phyloP scores from a whole-genome alignment of 2,797 vertebrate species.

The Eulemur mongoz region DNA sequence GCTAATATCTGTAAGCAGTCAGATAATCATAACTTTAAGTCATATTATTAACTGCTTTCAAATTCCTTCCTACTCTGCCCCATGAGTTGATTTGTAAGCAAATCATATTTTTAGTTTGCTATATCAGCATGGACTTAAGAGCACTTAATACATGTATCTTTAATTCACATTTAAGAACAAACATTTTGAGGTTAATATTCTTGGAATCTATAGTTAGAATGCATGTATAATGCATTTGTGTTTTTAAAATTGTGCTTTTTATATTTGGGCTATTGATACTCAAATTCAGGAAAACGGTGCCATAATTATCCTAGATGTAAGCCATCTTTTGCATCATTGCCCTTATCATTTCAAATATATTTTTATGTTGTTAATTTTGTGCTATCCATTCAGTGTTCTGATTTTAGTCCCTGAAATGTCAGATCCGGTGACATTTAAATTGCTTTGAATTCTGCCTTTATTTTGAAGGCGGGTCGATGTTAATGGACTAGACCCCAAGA shows the following conservation, averaged over 20 bases:
- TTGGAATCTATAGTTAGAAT: neutral
- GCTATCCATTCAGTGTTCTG: neutral
- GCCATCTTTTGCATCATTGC: neutral
- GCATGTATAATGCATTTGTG: neutral
- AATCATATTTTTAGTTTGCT: conserved; percentile 34
- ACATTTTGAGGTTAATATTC: conserved; percentile 38
- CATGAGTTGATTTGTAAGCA: conserved; percentile 30
- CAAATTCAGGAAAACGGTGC: conserved; percentile 28
- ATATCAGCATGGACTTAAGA: neutral
- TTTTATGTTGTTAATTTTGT: conserved; percentile 50
- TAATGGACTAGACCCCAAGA: conserved; percentile 29
- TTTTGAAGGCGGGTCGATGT: neutral
- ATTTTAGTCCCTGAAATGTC: conserved; percentile 52
- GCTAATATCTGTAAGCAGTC: conserved; percentile 28
- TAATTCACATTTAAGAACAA: conserved; percentile 43
- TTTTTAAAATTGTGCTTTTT: conserved; percentile 48
- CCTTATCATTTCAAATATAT: conserved; percentile 50
- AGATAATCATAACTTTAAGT: conserved; percentile 20
- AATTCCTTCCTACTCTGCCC: conserved; percentile 25
- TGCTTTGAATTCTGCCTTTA: conserved; percentile 31
- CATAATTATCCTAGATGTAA: neutral
- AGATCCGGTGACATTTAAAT: conserved; percentile 39
- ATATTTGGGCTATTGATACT: neutral
- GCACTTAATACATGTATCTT: neutral
- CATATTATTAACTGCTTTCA: conserved; percentile 8